A percentile compares a stretch with the other conserved stretches of the same genome.
These are phyloP conservation scores for Triplophysa yarkandensis DNA, from an alignment of 2,797 vertebrate genomes.

Conservation along the genomic window DNA sequence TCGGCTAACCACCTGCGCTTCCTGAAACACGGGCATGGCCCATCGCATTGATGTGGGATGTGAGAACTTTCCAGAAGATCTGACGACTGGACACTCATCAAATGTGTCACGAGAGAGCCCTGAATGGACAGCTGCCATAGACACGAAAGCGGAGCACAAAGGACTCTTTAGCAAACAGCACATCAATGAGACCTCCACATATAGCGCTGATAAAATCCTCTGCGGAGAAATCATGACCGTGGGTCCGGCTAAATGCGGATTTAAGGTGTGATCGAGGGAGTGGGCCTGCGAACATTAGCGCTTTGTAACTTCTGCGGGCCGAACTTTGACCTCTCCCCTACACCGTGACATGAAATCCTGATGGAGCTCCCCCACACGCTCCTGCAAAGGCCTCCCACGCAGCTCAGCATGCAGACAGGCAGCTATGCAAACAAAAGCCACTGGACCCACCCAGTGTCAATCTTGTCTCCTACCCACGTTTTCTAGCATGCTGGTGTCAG, in stretches of 20 bases:
- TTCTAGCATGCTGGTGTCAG: slow-evolving; percentile 42
- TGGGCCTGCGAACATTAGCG: slow-evolving; percentile 37
- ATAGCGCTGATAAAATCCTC: not conserved
- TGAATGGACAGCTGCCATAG: slow-evolving; percentile 50
- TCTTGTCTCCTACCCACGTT: slow-evolving; percentile 48
- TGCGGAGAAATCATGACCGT: slow-evolving; percentile 20
- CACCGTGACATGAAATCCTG: slow-evolving; percentile 51
- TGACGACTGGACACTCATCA: slow-evolving; percentile 45
- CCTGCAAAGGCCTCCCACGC: slow-evolving; percentile 53
- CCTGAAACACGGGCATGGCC: slow-evolving; percentile 31
- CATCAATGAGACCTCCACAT: slow-evolving; percentile 23
- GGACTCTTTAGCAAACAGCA: slow-evolving; percentile 40
- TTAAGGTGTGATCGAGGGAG: slow-evolving; percentile 52
- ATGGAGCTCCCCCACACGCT: slow-evolving; percentile 46
- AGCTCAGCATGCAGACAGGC: slow-evolving; percentile 51
- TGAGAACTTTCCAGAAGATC: slow-evolving; percentile 51
- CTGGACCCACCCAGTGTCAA: slow-evolving; percentile 55
- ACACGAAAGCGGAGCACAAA: slow-evolving; percentile 45
- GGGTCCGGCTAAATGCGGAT: slow-evolving; percentile 29
- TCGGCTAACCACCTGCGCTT: slow-evolving; percentile 28
- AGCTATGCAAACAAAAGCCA: slow-evolving; percentile 62
- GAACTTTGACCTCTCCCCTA: slow-evolving; percentile 54
- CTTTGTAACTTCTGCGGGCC: slow-evolving; percentile 37
- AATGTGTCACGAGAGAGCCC: slow-evolving; percentile 43
- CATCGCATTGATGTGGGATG: slow-evolving; percentile 32